Evolutionary conservation across 2,888 invertebrate species (phyloP).

Genomic region (Tenthredo scrophulariae): DNA sequence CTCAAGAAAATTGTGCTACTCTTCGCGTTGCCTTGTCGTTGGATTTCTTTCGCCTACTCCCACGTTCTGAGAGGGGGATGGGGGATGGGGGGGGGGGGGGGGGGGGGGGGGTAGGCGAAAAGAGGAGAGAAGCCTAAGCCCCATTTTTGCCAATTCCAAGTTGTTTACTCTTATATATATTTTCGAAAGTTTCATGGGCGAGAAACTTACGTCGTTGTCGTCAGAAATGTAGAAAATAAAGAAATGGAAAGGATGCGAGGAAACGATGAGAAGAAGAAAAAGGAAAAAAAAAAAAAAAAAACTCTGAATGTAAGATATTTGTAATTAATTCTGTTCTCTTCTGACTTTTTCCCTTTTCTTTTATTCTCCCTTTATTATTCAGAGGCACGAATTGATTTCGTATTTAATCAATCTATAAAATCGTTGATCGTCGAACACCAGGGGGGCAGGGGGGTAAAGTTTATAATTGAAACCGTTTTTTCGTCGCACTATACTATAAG

Average conservation of each 20-base stretch:
- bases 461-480: not conserved
- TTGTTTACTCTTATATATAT: not conserved
- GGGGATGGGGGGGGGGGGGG: not conserved
- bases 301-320: not conserved
- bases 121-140: not conserved
- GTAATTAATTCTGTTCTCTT: not conserved
- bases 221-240: not conserved
- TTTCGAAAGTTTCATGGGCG: conserved; percentile 19
- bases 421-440: not conserved
- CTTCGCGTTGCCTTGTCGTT: not conserved
- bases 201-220: not conserved
- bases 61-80: not conserved
- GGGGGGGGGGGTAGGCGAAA: no score
- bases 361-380: not conserved
- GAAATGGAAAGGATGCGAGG: not conserved
- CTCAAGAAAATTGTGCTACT: not conserved
- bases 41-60: not conserved
- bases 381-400: not conserved
- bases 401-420: conserved; percentile 5
- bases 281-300: not conserved
- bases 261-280: not conserved
- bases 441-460: not conserved
- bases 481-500: not conserved
- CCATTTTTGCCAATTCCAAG: conserved; percentile 1
- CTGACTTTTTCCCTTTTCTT: not conserved